Conservation (phyloP, 2,888 invertebrate species). For the Gnatocerus cornutus region DNA sequence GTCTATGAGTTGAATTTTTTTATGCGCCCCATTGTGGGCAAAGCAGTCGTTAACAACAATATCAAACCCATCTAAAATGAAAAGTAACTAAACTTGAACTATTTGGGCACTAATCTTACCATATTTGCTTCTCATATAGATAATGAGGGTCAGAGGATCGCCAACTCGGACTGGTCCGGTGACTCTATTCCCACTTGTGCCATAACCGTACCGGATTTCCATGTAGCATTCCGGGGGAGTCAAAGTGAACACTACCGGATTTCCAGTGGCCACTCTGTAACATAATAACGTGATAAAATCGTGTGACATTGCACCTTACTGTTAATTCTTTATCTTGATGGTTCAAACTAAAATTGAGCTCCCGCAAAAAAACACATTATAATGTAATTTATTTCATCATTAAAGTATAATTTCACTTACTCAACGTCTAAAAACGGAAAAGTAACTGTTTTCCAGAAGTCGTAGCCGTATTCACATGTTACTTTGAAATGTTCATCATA, state of each 20-base stretch:
- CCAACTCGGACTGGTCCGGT: conserved; percentile 93
- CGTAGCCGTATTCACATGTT: conserved; percentile 96
- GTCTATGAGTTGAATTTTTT: conserved; percentile 92
- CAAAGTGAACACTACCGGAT: conserved; percentile 93
- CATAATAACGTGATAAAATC: conserved; percentile 34
- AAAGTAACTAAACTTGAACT: too few relatives aligned
- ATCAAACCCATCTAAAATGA: conserved; percentile 88
- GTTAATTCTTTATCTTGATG: conserved; percentile 12
- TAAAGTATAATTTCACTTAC: conserved; percentile 74
- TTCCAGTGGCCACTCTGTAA: conserved; percentile 92
- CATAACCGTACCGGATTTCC: conserved; percentile 95
- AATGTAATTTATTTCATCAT: not conserved
- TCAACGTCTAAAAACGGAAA: conserved; percentile 96
- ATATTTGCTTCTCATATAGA: conserved; percentile 96
- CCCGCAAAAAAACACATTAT: conserved; percentile 12
- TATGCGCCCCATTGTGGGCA: conserved; percentile 94
- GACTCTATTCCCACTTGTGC: conserved; percentile 88
- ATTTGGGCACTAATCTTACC: conserved; percentile 73
- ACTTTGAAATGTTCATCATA: conserved; percentile 96
- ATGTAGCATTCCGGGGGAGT: conserved; percentile 96
- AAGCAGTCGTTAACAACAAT: conserved; percentile 96
- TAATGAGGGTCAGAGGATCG: conserved; percentile 92
- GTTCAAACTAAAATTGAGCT: not conserved
- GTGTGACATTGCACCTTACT: conserved; percentile 13
- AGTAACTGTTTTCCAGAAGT: conserved; percentile 97